These are phyloP conservation scores for Leiothrix lutea DNA, from an alignment of 2,113 vertebrate species.

Conservation along the genomic window DNA sequence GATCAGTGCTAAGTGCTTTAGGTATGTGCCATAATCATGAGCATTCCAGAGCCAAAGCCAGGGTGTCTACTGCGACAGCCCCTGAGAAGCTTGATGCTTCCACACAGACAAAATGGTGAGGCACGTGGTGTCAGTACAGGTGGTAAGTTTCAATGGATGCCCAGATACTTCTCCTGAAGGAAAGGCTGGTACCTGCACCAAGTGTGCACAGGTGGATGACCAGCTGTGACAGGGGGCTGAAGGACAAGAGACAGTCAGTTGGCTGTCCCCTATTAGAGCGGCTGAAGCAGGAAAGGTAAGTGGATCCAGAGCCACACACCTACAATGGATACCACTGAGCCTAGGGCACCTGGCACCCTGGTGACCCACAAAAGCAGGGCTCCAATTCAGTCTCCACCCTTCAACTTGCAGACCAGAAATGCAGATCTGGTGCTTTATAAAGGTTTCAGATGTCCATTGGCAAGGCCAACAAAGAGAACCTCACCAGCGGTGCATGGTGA, in stretches of 20 bases:
- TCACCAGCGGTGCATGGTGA: neutral
- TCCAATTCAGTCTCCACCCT: neutral
- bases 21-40: neutral
- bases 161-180: neutral
- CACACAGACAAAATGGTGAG: neutral
- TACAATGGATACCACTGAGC: neutral
- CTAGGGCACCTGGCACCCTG: neutral
- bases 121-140: neutral
- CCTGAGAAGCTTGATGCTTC: neutral
- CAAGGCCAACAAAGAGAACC: neutral
- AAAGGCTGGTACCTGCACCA: neutral
- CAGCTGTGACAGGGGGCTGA: neutral
- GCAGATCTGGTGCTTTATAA: neutral
- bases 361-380: neutral
- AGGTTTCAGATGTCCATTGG: neutral
- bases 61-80: neutral
- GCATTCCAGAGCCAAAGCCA: neutral
- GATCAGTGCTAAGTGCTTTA: neutral
- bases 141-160: neutral
- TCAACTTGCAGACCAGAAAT: neutral
- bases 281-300: neutral
- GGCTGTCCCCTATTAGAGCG: neutral
- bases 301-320: neutral
- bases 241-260: neutral
- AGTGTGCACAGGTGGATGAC: neutral